phyloP scores from a whole-genome alignment of 2,113 vertebrate species.

The Ia io region DNA sequence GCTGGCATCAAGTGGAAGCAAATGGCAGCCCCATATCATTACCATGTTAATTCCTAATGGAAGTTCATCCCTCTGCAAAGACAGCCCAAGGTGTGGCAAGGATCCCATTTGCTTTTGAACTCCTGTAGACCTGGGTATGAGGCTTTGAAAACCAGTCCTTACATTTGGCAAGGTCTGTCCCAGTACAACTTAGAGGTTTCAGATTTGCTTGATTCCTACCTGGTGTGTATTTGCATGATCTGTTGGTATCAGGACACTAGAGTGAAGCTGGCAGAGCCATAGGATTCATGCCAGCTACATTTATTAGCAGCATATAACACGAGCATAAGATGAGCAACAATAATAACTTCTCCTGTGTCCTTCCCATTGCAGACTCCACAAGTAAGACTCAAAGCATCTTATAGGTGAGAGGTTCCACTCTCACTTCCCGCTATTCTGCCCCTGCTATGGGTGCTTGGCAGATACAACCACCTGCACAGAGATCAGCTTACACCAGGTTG shows the following conservation, averaged over 20 bases:
- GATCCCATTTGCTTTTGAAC: background rate
- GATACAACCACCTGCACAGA: background rate
- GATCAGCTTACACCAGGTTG: background rate
- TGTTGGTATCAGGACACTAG: background rate
- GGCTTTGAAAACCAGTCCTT: background rate
- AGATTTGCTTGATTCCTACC: background rate
- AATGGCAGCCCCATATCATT: background rate
- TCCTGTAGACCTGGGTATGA: background rate
- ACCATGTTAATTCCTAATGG: background rate
- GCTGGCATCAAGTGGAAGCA: background rate
- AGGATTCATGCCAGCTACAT: background rate
- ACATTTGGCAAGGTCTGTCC: background rate
- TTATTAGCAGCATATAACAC: constrained; percentile 14
- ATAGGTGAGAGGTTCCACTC: background rate
- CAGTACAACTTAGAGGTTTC: background rate
- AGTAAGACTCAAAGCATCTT: background rate
- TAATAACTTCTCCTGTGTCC: background rate
- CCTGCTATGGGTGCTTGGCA: background rate
- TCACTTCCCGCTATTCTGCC: background rate
- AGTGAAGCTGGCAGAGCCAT: constrained; percentile 6
- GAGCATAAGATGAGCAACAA: background rate
- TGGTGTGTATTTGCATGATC: background rate
- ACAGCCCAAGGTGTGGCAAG: background rate
- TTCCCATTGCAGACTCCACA: background rate
- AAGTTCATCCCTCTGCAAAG: background rate